phyloP scores from a whole-genome alignment of 2,797 vertebrate genomes.

The Cryptoprocta ferox region DNA sequence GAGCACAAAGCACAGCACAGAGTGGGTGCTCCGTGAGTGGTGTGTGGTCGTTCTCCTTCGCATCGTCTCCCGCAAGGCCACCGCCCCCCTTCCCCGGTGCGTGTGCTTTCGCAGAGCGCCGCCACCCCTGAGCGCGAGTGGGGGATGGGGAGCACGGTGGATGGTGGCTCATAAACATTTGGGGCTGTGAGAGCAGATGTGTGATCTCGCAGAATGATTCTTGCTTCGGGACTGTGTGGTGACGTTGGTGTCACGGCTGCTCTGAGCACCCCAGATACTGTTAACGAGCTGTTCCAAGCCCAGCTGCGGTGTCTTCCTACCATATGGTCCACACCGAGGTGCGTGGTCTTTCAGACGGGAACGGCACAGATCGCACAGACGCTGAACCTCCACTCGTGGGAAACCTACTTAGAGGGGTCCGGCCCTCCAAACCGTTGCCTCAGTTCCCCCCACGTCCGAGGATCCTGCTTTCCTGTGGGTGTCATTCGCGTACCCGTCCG shows the following conservation, averaged over 20 bases:
- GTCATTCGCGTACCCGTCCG: background rate
- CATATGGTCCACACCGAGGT: constrained; percentile 70
- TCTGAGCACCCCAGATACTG: constrained; percentile 75
- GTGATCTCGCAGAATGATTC: background rate
- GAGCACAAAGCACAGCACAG: rapidly evolving
- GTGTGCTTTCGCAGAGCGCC: background rate
- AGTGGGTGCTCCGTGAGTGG: background rate
- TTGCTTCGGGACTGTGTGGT: constrained; percentile 60
- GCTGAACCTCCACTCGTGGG: rapidly evolving
- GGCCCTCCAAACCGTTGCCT: background rate
- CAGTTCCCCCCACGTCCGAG: background rate
- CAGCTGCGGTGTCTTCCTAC: constrained; percentile 69
- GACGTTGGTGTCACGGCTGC: constrained; percentile 58
- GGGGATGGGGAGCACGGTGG: rapidly evolving
- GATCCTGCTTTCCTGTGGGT: background rate
- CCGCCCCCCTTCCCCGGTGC: rapidly evolving
- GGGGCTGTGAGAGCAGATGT: constrained; percentile 59
- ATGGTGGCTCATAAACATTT: constrained; percentile 50
- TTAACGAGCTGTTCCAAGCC: constrained; percentile 76
- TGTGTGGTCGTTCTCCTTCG: rapidly evolving
- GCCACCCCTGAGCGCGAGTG: rapidly evolving
- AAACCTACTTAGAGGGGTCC: background rate
- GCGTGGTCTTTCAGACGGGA: constrained; percentile 33
- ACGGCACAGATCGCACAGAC: background rate
- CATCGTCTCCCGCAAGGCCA: rapidly evolving